Base-by-base conservation (phyloP, 2,888 invertebrate genomes). In the Priocnemis perturbator region DNA sequence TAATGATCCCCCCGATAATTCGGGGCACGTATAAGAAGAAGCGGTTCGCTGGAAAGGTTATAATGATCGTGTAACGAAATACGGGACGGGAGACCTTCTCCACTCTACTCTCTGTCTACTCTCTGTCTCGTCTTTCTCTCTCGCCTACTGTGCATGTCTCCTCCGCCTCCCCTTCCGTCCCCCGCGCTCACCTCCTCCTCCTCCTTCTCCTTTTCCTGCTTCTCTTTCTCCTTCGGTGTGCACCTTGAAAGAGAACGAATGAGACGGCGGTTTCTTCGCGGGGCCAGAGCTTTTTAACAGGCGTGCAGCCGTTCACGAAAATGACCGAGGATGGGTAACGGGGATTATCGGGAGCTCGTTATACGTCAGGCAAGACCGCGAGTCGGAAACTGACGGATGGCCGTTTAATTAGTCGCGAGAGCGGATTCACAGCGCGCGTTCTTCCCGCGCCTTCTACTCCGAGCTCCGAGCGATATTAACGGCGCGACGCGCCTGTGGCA, bases 51-150 rank as follows among this genome's bases (percentile, higher is more conserved):
- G 69, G 78, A 72, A 70, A 64, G 67, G 67, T 76, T 81, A 76
- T 76, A 76, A 79, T 74, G 79, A 79, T 80, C 75, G 77, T 70
- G 81, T 78, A 79, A 77, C 75, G 73, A 79, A 79, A 79, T 62
- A 55, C 69, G 71, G 67, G 61, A 61, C 65, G 66, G 66, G 66
- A 37, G 37, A 60, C 47, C 53, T 65, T 58, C 45, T 58, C 50
- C 20, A 4, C 58, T 58, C 58, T 55, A 57, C 47, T 56, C 66
- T 60, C 19, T 57, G 21, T 67, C 26, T 26, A 26, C 26, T 56
- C 57, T 47, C 45, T 47, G 37, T 37, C 37, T 37, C 37, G 4
- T 37, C 37, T 37, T 37, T 37, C 61, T 59, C 50, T 47, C 37
- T 26, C 52, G 45, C 61, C 50, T 21, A 64, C 48, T 60, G 37